Evolutionary conservation across 1,140 invertebrate species (phyloP).

Genomic region (Dreissena polymorpha): DNA sequence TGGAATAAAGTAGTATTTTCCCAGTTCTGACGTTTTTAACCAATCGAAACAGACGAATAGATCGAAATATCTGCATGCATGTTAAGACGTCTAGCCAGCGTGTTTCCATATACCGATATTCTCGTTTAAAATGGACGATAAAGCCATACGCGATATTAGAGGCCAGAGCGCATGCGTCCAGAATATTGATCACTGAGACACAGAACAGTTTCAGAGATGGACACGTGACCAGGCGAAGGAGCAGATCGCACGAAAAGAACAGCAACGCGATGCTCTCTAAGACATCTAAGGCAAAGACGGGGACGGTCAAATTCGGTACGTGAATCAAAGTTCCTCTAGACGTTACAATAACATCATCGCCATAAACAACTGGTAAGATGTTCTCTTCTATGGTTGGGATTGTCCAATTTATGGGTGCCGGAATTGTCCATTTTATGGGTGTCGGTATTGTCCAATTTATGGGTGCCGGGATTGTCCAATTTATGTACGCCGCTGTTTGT

Average conservation of each 20-base stretch:
- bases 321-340: background rate
- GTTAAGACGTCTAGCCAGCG: conserved; percentile 50
- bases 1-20: conserved; percentile 95
- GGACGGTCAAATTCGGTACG: conserved; percentile 6
- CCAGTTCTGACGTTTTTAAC: conserved; percentile 83
- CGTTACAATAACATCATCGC: background rate
- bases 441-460: too few relatives aligned
- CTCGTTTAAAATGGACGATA: conserved; percentile 25
- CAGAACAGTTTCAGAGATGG: conserved; percentile 77
- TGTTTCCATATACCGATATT: conserved; percentile 32
- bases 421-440: too few relatives aligned
- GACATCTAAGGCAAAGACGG: background rate
- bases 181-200: conserved; percentile 97
- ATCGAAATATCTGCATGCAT: conserved; percentile 98
- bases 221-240: conserved; percentile 71
- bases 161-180: conserved; percentile 95
- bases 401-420: too few relatives aligned
- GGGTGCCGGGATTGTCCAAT: too few relatives aligned
- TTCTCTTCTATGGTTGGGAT: background rate
- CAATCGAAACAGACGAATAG: conserved; percentile 97
- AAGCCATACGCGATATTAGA: conserved; percentile 24
- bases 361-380: background rate
- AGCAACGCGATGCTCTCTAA: conserved; percentile 40
- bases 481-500: too few relatives aligned
- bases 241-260: conserved; percentile 76